Base-by-base conservation (phyloP, 2,113 vertebrate species). In the Neodontobutis hainanensis region DNA sequence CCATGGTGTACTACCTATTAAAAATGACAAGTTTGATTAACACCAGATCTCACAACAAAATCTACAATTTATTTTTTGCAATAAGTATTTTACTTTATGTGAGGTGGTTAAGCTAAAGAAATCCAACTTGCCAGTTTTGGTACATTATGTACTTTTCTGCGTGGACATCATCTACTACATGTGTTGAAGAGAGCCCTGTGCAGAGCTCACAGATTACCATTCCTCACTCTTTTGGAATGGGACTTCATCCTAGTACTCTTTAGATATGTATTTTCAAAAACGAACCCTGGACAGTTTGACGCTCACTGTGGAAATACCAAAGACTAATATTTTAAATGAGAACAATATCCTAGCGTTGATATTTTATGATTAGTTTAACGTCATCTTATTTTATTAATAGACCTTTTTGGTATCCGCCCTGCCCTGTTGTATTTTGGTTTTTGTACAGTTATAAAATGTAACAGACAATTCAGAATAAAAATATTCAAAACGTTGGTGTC, bases 1-100 rank as follows among this genome's bases (percentile, higher is more conserved):
- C 92, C 92, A 92, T 88, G 42, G 63, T 82, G 55, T n/a, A 72
- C 87, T 92, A 64, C 1, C 27, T 7, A 74, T 53, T 14, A 53
- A 44, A 53, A 27, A n/a, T 16, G 8, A 12, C 56, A 45, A 61
- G 70, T 16, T 2, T 42, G 1, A 68, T 34, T 4, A 10, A 34
- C 34, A 44, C 36, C 0, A 43, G 35, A 61, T 50, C 0, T 5
- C 40, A 57, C 12, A 19, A 27, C 10, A 2, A 35, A 2, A 70
- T 10, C 32, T 10, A 52, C 9, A 9, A 27, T 5, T 11, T 38
- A 15, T 3, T 11, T 34, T 19, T 52, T 9, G 11, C 9, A 12
- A n/a, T n/a, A n/a, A n/a, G n/a, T n/a, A n/a, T n/a, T n/a, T n/a
- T n/a, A n/a, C n/a, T n/a, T n/a, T n/a, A n/a, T n/a, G n/a, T n/a